These are phyloP conservation scores for Orchestes rusci DNA, from an alignment of 2,888 invertebrate species.

Conservation along the genomic window DNA sequence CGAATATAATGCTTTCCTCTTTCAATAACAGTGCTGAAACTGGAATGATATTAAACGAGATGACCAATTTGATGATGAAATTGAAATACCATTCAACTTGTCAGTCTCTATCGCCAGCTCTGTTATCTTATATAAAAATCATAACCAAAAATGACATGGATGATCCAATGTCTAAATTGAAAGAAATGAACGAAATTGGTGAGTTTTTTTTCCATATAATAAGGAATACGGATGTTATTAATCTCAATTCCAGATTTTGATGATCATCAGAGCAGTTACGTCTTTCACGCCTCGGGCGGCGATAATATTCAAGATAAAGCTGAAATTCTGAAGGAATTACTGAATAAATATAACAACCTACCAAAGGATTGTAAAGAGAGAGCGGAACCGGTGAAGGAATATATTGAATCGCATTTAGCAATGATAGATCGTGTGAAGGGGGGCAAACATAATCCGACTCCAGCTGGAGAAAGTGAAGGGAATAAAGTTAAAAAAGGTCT, in stretches of 20 bases:
- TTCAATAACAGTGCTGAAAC: slow-evolving; percentile 17
- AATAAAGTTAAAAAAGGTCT: slow-evolving; percentile 13
- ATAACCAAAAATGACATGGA: slow-evolving; percentile 27
- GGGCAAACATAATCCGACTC: not conserved
- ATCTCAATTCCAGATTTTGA: slow-evolving; percentile 21
- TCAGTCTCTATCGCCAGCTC: slow-evolving; percentile 25
- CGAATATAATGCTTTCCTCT: slow-evolving; percentile 11
- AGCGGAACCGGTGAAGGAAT: slow-evolving; percentile 38
- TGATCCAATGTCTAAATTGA: slow-evolving; percentile 24
- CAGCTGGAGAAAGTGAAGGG: not conserved
- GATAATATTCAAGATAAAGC: slow-evolving; percentile 28
- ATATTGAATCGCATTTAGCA: slow-evolving; percentile 37
- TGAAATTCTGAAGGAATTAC: slow-evolving; percentile 31
- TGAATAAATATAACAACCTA: slow-evolving; percentile 36
- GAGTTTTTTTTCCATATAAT: too few relatives aligned
- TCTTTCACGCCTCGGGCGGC: slow-evolving; percentile 28
- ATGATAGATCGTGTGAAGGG: slow-evolving; percentile 28
- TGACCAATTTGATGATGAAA: slow-evolving; percentile 26
- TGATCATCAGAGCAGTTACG: slow-evolving; percentile 28
- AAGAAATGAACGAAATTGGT: slow-evolving; percentile 30
- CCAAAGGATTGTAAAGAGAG: slow-evolving; percentile 35
- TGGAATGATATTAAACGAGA: slow-evolving; percentile 21
- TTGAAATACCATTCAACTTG: slow-evolving; percentile 29
- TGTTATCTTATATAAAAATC: slow-evolving; percentile 24
- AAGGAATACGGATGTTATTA: not conserved